These are phyloP conservation scores for Pocillopora damicornis DNA, from an alignment of 64 coral and sea anemone species.

Conservation along the genomic window DNA sequence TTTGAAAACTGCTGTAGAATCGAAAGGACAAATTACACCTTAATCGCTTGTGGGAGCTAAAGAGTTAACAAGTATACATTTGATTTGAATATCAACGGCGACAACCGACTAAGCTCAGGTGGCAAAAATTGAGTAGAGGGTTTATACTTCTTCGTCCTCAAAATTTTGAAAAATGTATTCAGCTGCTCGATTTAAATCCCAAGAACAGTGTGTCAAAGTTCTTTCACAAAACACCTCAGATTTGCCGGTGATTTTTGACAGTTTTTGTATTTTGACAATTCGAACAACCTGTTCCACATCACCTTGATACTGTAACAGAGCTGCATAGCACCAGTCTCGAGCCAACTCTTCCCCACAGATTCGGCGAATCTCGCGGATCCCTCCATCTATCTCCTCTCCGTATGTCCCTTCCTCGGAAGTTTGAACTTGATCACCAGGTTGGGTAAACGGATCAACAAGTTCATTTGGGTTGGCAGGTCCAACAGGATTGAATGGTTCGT, in stretches of 20 bases:
- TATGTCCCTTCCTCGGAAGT: background rate
- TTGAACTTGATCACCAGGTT: background rate
- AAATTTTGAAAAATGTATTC: background rate
- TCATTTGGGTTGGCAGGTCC: background rate
- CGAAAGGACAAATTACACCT: no score
- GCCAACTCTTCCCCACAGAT: background rate
- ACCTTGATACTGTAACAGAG: background rate
- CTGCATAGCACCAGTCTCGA: constrained; percentile 16
- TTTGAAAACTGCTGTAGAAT: no score
- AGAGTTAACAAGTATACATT: no score
- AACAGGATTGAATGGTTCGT: no score
- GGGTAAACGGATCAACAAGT: background rate
- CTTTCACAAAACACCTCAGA: background rate
- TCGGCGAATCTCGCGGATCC: background rate
- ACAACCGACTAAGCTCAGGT: background rate
- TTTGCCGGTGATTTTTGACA: constrained; percentile 7
- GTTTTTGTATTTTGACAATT: background rate
- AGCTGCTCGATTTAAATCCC: background rate
- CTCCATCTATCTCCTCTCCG: background rate
- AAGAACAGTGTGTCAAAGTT: background rate
- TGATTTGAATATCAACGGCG: no score
- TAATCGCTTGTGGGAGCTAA: no score
- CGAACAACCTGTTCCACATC: constrained; percentile 1
- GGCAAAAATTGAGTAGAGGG: background rate
- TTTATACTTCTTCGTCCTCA: background rate